phyloP scores from a whole-genome alignment of 2,113 vertebrate genomes.

The Tor tambroides region DNA sequence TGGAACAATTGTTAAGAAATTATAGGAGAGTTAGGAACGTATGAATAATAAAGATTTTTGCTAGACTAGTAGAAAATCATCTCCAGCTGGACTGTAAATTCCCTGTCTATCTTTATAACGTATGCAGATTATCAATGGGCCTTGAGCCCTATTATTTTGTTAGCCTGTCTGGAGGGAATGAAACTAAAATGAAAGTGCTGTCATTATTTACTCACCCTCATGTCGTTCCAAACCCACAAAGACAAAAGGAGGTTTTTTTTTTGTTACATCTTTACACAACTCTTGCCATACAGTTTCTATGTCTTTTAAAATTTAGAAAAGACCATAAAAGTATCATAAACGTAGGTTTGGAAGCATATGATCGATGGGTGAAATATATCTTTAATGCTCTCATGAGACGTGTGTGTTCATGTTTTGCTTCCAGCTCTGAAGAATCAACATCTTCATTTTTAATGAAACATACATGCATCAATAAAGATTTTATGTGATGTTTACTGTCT shows the following conservation, averaged over 20 bases:
- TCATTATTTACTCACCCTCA: background rate
- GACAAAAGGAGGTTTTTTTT: background rate
- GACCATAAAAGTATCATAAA: background rate
- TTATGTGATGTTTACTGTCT: background rate
- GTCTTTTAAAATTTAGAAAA: background rate
- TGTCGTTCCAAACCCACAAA: background rate
- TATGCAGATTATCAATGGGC: conserved; percentile 43
- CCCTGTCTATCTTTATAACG: conserved; percentile 28
- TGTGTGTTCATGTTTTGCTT: background rate
- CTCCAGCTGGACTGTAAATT: conserved; percentile 50
- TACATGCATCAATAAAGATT: background rate
- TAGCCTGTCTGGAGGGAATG: background rate
- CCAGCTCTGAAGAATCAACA: background rate
- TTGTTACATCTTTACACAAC: background rate
- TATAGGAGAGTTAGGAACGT: conserved; percentile 26
- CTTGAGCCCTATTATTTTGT: conserved; percentile 41
- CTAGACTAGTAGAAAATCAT: conserved; percentile 49
- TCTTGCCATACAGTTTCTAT: background rate
- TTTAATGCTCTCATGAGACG: background rate
- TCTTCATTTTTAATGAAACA: background rate
- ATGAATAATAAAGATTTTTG: conserved; percentile 29
- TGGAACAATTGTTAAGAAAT: conserved; percentile 34
- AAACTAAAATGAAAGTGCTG: background rate
- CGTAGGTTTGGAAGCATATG: background rate
- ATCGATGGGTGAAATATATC: background rate